A percentile compares a stretch with the other conserved stretches of the same genome.
Evolutionary conservation across 1,140 invertebrate species (phyloP).

Genomic region (Babylonia areolata): DNA sequence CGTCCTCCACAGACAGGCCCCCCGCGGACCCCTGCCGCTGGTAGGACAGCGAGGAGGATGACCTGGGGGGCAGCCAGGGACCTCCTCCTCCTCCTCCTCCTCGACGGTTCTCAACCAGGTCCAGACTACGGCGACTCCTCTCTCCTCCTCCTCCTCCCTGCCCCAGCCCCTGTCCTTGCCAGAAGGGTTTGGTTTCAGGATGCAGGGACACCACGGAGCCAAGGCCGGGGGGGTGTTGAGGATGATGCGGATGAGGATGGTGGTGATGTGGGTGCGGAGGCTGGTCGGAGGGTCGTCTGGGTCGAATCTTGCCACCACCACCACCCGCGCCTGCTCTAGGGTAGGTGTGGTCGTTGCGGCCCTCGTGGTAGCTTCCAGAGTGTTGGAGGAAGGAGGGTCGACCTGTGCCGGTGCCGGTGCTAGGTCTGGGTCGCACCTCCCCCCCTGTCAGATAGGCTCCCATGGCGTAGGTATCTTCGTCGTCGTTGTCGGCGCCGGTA

Average conservation of each 20-base stretch:
- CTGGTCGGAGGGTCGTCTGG: neutral
- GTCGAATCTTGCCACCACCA: neutral
- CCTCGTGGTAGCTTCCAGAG: conserved; percentile 32
- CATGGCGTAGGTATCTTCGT: neutral
- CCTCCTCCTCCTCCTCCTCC: neutral
- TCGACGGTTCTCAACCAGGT: neutral
- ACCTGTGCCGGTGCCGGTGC: neutral
- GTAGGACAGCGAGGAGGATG: conserved; percentile 37
- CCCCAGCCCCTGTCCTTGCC: neutral
- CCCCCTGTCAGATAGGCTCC: neutral
- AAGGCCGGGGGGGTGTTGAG: neutral
- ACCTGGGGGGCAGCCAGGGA: conserved; percentile 13
- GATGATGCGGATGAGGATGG: neutral
- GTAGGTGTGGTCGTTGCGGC: neutral
- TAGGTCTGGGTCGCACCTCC: neutral
- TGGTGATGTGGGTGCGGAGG: neutral
- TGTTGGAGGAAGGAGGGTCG: neutral
- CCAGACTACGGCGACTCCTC: neutral
- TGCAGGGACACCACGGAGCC: neutral
- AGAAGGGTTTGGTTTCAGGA: neutral
- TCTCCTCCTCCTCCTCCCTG: neutral
- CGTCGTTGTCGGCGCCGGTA: neutral
- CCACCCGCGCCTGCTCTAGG: neutral
- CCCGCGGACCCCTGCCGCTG: conserved; percentile 19
- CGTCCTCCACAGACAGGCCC: conserved; percentile 48